phyloP scores from a whole-genome alignment of 2,888 invertebrate genomes.

The Timema cristinae region DNA sequence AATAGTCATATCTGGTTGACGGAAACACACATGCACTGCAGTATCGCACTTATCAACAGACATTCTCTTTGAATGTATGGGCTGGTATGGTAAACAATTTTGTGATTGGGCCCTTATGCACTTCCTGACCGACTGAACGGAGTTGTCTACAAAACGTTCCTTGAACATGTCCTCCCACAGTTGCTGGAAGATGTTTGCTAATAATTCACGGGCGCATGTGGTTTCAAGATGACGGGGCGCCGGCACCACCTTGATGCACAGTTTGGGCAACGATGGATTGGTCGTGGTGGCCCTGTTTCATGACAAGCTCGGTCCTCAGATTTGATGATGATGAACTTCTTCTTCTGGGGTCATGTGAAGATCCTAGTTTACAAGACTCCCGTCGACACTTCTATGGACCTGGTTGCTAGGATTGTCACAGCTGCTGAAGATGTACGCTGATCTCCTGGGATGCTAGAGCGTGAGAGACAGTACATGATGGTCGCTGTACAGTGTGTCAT shows the following conservation, averaged over 20 bases:
- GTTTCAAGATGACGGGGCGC: background rate
- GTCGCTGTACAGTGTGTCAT: too few relatives aligned
- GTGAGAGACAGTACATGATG: too few relatives aligned
- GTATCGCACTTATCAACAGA: background rate
- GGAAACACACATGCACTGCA: background rate
- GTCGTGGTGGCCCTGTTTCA: background rate
- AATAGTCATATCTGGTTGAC: background rate
- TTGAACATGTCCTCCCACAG: background rate
- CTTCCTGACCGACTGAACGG: too few relatives aligned
- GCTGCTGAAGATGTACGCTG: too few relatives aligned
- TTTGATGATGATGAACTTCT: background rate
- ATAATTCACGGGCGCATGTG: background rate
- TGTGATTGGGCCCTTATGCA: conserved; percentile 8
- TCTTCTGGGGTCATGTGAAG: too few relatives aligned
- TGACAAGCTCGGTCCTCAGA: background rate
- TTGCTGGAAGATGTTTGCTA: conserved; percentile 11
- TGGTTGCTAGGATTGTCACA: too few relatives aligned
- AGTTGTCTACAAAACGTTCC: conserved; percentile 8
- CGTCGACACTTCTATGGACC: too few relatives aligned
- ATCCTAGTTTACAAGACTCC: too few relatives aligned
- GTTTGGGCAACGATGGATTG: background rate
- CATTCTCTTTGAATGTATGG: conserved; percentile 12
- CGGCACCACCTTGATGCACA: background rate
- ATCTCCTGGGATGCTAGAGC: too few relatives aligned
- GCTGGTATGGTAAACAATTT: background rate